Evolutionary conservation across 2,113 vertebrate species (phyloP).

Genomic region (Oryzias curvinotus): DNA sequence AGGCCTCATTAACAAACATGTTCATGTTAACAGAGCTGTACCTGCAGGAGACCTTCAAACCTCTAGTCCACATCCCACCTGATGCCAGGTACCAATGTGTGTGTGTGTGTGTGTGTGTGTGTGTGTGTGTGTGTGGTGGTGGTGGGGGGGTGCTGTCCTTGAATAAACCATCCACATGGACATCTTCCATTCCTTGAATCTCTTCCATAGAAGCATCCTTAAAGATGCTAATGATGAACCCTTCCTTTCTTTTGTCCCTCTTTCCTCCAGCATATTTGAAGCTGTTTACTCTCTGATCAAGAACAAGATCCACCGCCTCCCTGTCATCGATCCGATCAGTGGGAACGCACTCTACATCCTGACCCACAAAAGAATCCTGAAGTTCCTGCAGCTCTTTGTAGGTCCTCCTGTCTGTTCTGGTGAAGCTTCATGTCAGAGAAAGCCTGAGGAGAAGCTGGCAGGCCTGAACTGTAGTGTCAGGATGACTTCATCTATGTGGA

Average conservation of each 20-base stretch:
- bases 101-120: background rate
- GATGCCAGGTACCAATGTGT: constrained; percentile 87
- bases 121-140: background rate
- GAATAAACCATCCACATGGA: too few species aligned
- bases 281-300: constrained; percentile 96
- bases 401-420: constrained; percentile 64
- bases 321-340: constrained; percentile 94
- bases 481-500: too few species aligned
- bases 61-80: constrained; percentile 97
- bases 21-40: constrained; percentile 86
- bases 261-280: constrained; percentile 84
- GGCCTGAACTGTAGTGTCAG: too few species aligned
- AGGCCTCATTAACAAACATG: background rate
- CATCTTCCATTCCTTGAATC: too few species aligned
- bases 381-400: constrained; percentile 99
- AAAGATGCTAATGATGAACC: background rate
- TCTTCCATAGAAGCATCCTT: background rate
- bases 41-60: constrained; percentile 99
- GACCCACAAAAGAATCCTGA: constrained; percentile 99
- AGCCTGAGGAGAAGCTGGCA: too few species aligned
- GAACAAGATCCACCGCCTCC: constrained; percentile 98
- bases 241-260: background rate
- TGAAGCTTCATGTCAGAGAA: background rate
- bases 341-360: constrained; percentile 99
- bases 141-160: background rate